A percentile compares a stretch with the other conserved stretches of the same genome.
phyloP scores from a whole-genome alignment of 2,797 vertebrate species.

The Microhierax caerulescens region DNA sequence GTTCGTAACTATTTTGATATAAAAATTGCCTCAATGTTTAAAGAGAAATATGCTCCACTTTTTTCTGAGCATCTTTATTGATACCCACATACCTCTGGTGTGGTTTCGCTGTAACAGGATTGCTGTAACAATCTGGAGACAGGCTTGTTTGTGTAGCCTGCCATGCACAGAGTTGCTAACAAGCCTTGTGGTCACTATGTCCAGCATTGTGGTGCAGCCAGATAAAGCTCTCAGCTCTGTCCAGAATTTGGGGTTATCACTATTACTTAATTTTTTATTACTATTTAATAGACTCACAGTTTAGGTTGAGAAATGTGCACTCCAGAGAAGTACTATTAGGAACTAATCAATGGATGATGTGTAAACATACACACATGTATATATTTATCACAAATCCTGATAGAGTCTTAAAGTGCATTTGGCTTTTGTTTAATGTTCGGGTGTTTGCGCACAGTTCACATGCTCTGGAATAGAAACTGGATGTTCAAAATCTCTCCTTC shows the following conservation, averaged over 20 bases:
- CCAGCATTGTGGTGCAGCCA: background rate
- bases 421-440: conserved; percentile 35
- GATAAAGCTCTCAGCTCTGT: background rate
- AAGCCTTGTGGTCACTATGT: background rate
- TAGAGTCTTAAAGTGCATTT: conserved; percentile 39
- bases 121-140: background rate
- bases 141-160: background rate
- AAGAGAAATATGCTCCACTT: background rate
- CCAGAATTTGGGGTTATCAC: background rate
- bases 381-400: conserved; percentile 36
- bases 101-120: background rate
- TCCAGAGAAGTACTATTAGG: conserved; percentile 8
- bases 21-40: background rate
- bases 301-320: background rate
- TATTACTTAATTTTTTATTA: background rate
- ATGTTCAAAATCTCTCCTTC: conserved; percentile 38
- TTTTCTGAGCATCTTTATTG: background rate
- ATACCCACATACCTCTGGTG: background rate
- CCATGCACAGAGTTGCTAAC: background rate
- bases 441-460: conserved; percentile 28
- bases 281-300: background rate
- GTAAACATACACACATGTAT: background rate
- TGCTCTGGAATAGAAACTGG: conserved; percentile 45
- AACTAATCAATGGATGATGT: background rate
- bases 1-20: background rate